Conservation (phyloP, 2,113 vertebrate genomes). For the Tonatia bakeri region DNA sequence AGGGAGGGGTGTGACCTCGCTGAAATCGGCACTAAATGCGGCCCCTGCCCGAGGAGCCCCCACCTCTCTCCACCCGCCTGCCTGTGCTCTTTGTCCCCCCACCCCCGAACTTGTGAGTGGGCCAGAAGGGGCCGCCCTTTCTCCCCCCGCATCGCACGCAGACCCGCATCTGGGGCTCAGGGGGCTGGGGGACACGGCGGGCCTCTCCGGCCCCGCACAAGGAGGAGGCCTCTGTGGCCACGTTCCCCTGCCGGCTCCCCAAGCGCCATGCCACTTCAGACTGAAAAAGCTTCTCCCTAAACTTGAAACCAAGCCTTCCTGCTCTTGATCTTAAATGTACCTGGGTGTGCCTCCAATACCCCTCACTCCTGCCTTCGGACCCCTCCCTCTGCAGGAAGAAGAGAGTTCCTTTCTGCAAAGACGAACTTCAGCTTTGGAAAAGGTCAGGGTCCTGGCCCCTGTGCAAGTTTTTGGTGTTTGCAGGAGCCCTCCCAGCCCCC, state of each 20-base stretch:
- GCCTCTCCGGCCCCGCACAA: not conserved
- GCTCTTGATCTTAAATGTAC: not conserved
- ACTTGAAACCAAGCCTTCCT: not conserved
- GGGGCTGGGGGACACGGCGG: not conserved
- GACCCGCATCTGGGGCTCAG: not conserved
- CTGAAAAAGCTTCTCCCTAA: conserved; percentile 32
- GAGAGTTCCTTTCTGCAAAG: not conserved
- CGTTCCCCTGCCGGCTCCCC: accelerated
- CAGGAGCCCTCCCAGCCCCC: not conserved
- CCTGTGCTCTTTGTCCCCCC: not conserved
- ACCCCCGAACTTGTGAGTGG: accelerated
- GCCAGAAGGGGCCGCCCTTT: accelerated
- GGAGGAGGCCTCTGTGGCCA: accelerated
- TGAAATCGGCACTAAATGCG: not conserved
- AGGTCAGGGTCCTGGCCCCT: not conserved
- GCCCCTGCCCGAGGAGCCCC: accelerated
- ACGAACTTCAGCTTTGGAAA: not conserved
- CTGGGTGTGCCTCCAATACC: not conserved
- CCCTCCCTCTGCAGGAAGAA: not conserved
- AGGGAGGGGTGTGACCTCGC: not conserved
- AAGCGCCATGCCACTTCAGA: not conserved
- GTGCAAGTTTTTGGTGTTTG: accelerated
- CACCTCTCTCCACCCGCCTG: not conserved
- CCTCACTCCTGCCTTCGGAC: not conserved
- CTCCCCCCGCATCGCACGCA: accelerated